phyloP scores from a whole-genome alignment of 2,797 vertebrate genomes.

The Gallinago solitaria region DNA sequence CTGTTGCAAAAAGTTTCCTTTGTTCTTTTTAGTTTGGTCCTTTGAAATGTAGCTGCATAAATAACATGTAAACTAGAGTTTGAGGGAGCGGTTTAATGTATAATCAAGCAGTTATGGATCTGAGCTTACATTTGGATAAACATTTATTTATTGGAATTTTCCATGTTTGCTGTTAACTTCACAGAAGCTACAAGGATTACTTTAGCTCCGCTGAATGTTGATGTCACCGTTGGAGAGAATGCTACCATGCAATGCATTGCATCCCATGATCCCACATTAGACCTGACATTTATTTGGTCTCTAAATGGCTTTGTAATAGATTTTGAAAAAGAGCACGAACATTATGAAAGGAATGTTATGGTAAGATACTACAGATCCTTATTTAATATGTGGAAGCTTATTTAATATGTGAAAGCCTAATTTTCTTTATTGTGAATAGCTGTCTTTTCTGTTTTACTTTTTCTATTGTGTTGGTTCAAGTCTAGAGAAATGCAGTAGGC shows the following conservation, averaged over 20 bases:
- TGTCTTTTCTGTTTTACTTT: not conserved
- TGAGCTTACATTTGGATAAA: not conserved
- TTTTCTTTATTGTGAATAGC: not conserved
- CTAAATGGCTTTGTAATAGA: constrained; percentile 89
- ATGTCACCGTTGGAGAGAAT: constrained; percentile 89
- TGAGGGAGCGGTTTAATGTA: not conserved
- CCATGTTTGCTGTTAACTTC: constrained; percentile 31
- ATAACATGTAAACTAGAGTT: not conserved
- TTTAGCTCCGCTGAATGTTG: constrained; percentile 87
- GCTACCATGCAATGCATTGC: constrained; percentile 91
- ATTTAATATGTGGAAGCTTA: not conserved
- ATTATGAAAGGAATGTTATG: constrained; percentile 85
- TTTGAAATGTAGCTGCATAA: constrained; percentile 8
- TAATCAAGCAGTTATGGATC: not conserved
- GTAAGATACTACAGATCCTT: constrained; percentile 74
- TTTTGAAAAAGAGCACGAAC: constrained; percentile 84
- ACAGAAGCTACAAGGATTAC: constrained; percentile 95
- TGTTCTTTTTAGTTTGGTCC: not conserved
- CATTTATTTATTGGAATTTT: constrained; percentile 31
- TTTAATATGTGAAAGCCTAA: not conserved
- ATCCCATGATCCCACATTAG: constrained; percentile 87
- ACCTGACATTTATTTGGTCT: constrained; percentile 96
- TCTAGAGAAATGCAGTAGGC: not conserved
- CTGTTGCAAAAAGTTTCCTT: not conserved
- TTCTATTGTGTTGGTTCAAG: not conserved